Evolutionary conservation across 1,140 invertebrate genomes (phyloP), one percentile per base, ranked within the genome.

Genomic region (Philotrypesis tridentata): DNA sequence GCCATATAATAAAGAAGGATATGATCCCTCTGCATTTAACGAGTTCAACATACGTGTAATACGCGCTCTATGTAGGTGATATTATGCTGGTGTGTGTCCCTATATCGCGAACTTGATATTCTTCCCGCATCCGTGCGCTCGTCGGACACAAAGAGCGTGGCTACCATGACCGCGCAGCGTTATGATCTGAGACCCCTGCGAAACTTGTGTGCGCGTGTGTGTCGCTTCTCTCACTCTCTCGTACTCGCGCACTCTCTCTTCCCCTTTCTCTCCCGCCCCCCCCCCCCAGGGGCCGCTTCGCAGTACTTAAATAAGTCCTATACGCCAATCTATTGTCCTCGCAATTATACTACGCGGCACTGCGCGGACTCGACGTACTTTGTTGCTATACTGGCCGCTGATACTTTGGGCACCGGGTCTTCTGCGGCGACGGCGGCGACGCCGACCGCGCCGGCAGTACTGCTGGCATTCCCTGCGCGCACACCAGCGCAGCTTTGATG

Each of bases 51-150:
- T n/a, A 55, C 21, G 48, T 55, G 48, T 55, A 63, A 70, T 79
- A 72, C 68, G 55, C 29, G 61, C 40, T n/a, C n/a, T 17, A 65
- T 29, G 27, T 29, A 71, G 14, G 25, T 72, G 71, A 79, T 71
- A 25, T 25, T 25, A 29, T 29, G 61, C 61, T 65, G 25, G 33
- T 72, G 37, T 63, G 40, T 73, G 55, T 63, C 40, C 68, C 33
- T 71, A 48, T 43, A 67, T 78, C 55, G 82, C 82, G 84, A 89
- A 88, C 84, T 87, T 87, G 86, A 88, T 89, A 89, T 89, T 87
- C 87, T 86, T 86, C 86, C 88, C 87, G 87, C 88, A 87, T 89
- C 85, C 86, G 85, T 82, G 85, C 84, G 83, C 79, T 85, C 75
- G 77, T 75, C 84, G 86, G 82, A 84, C 86, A 84, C 86, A 86